Evolutionary conservation across 2,797 vertebrate genomes (phyloP).

Genomic region (Podarcis siculus): DNA sequence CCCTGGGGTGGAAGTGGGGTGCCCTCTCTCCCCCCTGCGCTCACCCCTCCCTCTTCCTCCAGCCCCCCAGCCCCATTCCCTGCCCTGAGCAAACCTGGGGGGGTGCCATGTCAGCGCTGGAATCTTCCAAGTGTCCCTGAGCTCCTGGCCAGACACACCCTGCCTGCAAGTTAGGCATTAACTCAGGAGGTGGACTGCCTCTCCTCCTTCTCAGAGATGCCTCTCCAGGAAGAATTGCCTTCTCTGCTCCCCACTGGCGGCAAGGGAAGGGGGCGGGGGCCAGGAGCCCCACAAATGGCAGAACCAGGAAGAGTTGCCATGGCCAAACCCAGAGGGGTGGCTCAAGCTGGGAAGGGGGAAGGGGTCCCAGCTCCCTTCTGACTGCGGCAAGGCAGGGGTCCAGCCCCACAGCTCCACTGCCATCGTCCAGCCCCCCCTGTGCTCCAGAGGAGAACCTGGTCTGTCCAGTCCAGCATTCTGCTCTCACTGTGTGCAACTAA

Average conservation of each 20-base stretch:
- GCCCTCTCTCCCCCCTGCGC: background rate
- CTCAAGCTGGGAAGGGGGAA: background rate
- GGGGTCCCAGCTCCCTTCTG: too few species aligned
- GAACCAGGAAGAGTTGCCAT: too few species aligned
- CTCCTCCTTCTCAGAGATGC: background rate
- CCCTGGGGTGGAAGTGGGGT: too few species aligned
- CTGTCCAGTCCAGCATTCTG: too few species aligned
- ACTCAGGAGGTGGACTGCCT: background rate
- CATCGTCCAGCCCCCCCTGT: too few species aligned
- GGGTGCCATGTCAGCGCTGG: background rate
- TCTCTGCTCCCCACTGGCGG: background rate
- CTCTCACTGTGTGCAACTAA: too few species aligned
- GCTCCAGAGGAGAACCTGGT: too few species aligned
- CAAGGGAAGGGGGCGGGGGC: background rate
- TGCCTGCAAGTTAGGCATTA: slow-evolving; percentile 26
- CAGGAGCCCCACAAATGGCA: too few species aligned
- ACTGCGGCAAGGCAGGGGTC: too few species aligned
- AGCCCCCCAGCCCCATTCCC: too few species aligned
- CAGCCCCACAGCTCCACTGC: too few species aligned
- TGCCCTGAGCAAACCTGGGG: background rate
- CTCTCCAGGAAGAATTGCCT: background rate
- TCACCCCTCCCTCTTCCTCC: background rate
- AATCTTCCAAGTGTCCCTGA: background rate
- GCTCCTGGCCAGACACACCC: background rate
- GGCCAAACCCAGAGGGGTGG: too few species aligned